Base-by-base conservation (phyloP, 2,113 vertebrate species). In the Urocynchramus pylzowi region DNA sequence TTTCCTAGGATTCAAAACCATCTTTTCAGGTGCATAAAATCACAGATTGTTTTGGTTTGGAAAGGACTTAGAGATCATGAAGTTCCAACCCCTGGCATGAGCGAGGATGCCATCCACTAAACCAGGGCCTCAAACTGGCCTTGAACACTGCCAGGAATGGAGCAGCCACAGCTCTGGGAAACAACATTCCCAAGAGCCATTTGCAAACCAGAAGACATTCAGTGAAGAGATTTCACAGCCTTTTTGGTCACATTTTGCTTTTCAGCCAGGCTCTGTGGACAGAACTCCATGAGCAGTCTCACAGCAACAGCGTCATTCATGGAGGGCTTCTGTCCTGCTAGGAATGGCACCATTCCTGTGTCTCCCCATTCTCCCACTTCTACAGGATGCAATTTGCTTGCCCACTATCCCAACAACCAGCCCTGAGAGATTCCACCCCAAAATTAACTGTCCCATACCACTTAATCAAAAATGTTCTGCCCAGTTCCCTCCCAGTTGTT, bases 51-150 rank as follows among this genome's bases (percentile, higher is more conserved):
- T 54, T 42, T 42, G 41, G 41, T 18, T 5, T 76, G 63, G 41
- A 69, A 47, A 21, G 14, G 9, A 69, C 4, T 35, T 9, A 3
- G 6, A 61, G 22, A 9, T 0, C 13, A 63, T 3, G 4, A 33
- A 15, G 6, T 42, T 49, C 71, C 87, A 61, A 18, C 0, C 47
- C 39, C n/a, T 68, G 61, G 13, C 44, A 68, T 4, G 21, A 41
- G 17, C 0, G 4, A 45, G 53, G 87, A 68, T 67, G 61, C 2
- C 24, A 10, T 28, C 33, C 68, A 39, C 12, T 1, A 16, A 12
- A 3, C 13, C 70, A 56, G 42, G 8, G 42, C 13, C 11, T 21
- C 18, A 39, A 1, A 7, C n/a, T 26, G 69, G 24, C 16, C 30
- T 15, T 15, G 11, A n/a, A 26, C 54, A 13, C 8, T 31, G 2